These are phyloP conservation scores for Drosophila anomalipes DNA, from an alignment of 2,888 invertebrate species.

Conservation along the genomic window DNA sequence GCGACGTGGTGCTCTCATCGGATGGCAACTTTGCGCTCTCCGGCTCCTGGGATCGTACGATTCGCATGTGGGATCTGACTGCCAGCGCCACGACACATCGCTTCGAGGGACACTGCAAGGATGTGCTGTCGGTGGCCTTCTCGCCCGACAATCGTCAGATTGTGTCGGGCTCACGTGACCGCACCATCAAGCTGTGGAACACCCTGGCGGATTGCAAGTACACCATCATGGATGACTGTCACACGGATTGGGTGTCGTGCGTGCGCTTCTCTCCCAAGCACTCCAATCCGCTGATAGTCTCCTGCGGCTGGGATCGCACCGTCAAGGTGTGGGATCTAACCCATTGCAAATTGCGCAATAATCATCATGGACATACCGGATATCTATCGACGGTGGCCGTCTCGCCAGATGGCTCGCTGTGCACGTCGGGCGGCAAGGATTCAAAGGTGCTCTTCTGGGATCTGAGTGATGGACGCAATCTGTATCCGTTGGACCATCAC, in stretches of 20 bases:
- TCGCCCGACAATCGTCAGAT: slow-evolving; percentile 99
- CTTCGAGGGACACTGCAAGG: slow-evolving; percentile 99
- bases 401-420: slow-evolving; percentile 99
- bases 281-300: slow-evolving; percentile 98
- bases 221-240: slow-evolving; percentile 97
- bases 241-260: slow-evolving; percentile 99
- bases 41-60: slow-evolving; percentile 99
- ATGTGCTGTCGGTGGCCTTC: slow-evolving; percentile 99
- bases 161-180: slow-evolving; percentile 99
- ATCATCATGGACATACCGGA: slow-evolving; percentile 98
- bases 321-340: slow-evolving; percentile 99
- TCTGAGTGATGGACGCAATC: slow-evolving; percentile 99
- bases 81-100: slow-evolving; percentile 97
- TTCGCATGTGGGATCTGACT: slow-evolving; percentile 98
- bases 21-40: slow-evolving; percentile 99
- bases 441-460: slow-evolving; percentile 99
- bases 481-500: slow-evolving; percentile 98
- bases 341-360: slow-evolving; percentile 99
- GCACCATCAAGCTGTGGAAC: slow-evolving; percentile 99
- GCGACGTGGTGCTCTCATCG: slow-evolving; percentile 98
- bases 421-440: slow-evolving; percentile 99
- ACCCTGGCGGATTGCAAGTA: slow-evolving; percentile 99
- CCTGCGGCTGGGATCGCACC: slow-evolving; percentile 98
- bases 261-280: slow-evolving; percentile 99
- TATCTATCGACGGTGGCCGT: slow-evolving; percentile 99